Evolutionary conservation across 2,888 invertebrate species (phyloP).

Genomic region (Caenorhabditis auriculariae): DNA sequence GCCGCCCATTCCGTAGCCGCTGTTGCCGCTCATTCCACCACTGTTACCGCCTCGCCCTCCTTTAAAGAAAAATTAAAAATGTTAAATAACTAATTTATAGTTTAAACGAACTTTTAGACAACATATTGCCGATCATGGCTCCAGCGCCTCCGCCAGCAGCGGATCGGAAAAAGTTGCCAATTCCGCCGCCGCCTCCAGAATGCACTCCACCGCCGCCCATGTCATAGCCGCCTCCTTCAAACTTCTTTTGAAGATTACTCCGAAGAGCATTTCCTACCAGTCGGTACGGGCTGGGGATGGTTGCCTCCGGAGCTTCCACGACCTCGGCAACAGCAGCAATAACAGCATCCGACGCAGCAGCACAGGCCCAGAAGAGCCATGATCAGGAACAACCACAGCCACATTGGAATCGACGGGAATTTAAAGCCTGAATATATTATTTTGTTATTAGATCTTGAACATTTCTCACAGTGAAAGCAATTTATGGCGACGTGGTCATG

Average conservation of each 20-base stretch:
- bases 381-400: slow-evolving; percentile 47
- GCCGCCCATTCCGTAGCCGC: slow-evolving; percentile 15
- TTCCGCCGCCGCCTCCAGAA: slow-evolving; percentile 13
- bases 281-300: slow-evolving; percentile 32
- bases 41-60: slow-evolving; percentile 5
- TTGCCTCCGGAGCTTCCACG: slow-evolving; percentile 37
- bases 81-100: neutral
- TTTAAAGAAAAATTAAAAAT: slow-evolving; percentile 1
- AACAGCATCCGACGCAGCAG: slow-evolving; percentile 55
- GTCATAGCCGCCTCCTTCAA: slow-evolving; percentile 5
- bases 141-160: slow-evolving; percentile 38
- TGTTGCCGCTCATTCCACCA: slow-evolving; percentile 10
- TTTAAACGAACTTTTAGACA: slow-evolving; percentile 30
- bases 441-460: neutral
- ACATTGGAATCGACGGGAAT: slow-evolving; percentile 33
- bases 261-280: slow-evolving; percentile 13
- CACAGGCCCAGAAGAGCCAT: slow-evolving; percentile 51
- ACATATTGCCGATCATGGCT: slow-evolving; percentile 31
- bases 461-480: neutral
- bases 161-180: slow-evolving; percentile 24
- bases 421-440: slow-evolving; percentile 8
- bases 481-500: no score
- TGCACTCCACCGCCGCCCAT: slow-evolving; percentile 15
- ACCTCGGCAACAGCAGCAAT: slow-evolving; percentile 57
- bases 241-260: slow-evolving; percentile 1